Evolutionary conservation across 2,888 invertebrate species (phyloP).

Genomic region (Ganaspis brasiliensis): DNA sequence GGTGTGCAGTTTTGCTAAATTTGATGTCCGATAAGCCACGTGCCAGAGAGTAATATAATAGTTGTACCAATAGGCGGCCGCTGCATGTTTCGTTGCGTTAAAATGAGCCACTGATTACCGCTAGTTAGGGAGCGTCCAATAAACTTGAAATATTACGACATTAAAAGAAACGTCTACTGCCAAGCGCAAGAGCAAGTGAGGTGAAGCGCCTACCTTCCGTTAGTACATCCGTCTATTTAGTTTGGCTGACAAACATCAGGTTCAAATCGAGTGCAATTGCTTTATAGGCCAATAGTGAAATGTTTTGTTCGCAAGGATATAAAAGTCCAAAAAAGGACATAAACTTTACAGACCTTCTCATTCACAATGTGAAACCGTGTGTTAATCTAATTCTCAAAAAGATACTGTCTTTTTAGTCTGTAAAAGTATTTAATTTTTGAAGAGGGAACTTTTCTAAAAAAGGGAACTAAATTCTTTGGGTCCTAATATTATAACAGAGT

Average conservation of each 20-base stretch:
- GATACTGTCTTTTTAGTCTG: not conserved
- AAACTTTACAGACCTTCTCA: constrained; percentile 21
- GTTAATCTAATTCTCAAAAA: not conserved
- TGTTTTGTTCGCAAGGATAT: constrained; percentile 26
- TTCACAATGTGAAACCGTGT: not conserved
- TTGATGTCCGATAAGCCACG: constrained; percentile 59
- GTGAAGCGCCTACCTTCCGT: not conserved
- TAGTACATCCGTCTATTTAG: constrained; percentile 36
- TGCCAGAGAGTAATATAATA: constrained; percentile 58
- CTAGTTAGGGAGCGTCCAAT: constrained; percentile 70
- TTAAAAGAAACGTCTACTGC: constrained; percentile 65
- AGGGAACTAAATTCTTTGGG: too few species aligned
- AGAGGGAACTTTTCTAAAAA: too few species aligned
- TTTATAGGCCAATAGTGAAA: constrained; percentile 35
- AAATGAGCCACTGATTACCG: constrained; percentile 69
- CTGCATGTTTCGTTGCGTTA: constrained; percentile 41
- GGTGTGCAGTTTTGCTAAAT: constrained; percentile 58
- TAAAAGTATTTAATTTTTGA: too few species aligned
- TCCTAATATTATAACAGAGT: too few species aligned
- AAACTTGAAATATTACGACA: constrained; percentile 71
- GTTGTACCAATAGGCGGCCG: constrained; percentile 27
- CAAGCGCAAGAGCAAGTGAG: constrained; percentile 19
- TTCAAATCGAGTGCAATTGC: constrained; percentile 9
- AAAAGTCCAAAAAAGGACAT: not conserved
- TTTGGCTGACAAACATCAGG: constrained; percentile 28